These are phyloP conservation scores for Heterocephalus glaber DNA, from an alignment of 2,113 vertebrate species.

Conservation along the genomic window DNA sequence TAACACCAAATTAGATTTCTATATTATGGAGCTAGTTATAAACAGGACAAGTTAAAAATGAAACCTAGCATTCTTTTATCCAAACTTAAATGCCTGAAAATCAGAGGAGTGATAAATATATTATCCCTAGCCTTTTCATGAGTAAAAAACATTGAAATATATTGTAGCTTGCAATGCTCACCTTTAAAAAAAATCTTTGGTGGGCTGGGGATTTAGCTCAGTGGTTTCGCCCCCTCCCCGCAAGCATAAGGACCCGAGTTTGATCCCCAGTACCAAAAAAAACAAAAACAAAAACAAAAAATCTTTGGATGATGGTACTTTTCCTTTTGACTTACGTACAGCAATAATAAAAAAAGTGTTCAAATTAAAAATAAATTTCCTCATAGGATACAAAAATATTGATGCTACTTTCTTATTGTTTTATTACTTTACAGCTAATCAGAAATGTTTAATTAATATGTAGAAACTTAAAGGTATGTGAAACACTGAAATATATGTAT, in stretches of 20 bases:
- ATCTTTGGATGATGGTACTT: background rate
- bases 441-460: background rate
- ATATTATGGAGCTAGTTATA: background rate
- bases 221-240: too few relatives aligned
- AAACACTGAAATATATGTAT: background rate
- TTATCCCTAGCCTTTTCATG: background rate
- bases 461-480: background rate
- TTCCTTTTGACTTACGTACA: background rate
- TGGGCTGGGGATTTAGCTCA: too few relatives aligned
- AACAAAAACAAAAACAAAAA: too few relatives aligned
- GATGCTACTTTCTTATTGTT: background rate
- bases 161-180: background rate
- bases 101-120: background rate
- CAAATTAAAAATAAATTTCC: background rate
- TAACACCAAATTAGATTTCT: constrained; percentile 11
- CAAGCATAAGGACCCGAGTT: too few relatives aligned
- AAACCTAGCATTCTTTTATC: background rate
- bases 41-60: constrained; percentile 7
- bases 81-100: background rate
- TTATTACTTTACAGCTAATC: background rate
- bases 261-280: too few relatives aligned
- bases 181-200: too few relatives aligned
- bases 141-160: background rate
- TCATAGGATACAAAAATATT: background rate
- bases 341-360: background rate